phyloP scores from a whole-genome alignment of 2,113 vertebrate species.

The Thalassoma bifasciatum region DNA sequence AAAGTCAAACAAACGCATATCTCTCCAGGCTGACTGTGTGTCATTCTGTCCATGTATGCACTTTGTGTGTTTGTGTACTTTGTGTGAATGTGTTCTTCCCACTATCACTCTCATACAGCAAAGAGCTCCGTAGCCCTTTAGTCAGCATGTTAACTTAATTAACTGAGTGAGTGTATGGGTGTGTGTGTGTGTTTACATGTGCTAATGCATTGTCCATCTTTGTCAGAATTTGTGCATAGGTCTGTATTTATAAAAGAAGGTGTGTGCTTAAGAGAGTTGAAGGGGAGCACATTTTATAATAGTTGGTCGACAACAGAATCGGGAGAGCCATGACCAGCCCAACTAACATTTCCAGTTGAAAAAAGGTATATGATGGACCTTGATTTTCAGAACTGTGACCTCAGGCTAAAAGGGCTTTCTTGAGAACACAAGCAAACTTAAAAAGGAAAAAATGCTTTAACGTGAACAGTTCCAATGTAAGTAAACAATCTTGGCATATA shows the following conservation, averaged over 20 bases:
- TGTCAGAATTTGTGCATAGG: conserved; percentile 9
- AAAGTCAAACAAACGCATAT: conserved; percentile 51
- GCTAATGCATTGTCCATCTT: conserved; percentile 36
- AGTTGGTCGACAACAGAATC: too few relatives aligned
- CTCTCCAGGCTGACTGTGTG: conserved; percentile 37
- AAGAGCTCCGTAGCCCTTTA: conserved; percentile 50
- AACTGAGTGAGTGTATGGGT: conserved; percentile 48
- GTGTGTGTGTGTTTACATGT: conserved; percentile 52
- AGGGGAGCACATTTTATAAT: neutral
- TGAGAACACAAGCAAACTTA: too few relatives aligned
- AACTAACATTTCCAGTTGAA: too few relatives aligned
- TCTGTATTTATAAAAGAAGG: conserved; percentile 13
- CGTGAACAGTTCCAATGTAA: too few relatives aligned
- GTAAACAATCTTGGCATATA: too few relatives aligned
- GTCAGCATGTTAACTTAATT: conserved; percentile 71
- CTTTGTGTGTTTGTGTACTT: conserved; percentile 1
- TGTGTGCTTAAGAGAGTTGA: neutral
- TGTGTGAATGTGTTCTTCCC: conserved; percentile 10
- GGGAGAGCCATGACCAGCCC: too few relatives aligned
- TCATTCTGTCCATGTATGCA: conserved; percentile 15
- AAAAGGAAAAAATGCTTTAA: too few relatives aligned
- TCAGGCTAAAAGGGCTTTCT: too few relatives aligned
- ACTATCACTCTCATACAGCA: conserved; percentile 39
- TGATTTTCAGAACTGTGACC: too few relatives aligned
- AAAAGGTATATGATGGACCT: too few relatives aligned